phyloP scores from a whole-genome alignment of 2,113 vertebrate species.

The Heptranchias perlo region DNA sequence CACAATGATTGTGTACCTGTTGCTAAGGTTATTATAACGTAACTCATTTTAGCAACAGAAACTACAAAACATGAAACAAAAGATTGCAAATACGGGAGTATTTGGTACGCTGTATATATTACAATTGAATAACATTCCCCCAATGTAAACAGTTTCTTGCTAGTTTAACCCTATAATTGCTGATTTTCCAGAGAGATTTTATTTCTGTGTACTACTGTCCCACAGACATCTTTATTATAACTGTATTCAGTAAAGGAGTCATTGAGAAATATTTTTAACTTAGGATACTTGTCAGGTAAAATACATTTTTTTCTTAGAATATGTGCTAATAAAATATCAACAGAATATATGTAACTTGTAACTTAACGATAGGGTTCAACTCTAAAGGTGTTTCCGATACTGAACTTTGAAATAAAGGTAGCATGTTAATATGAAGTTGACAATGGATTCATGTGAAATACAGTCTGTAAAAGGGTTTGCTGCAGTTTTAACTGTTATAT shows the following conservation, averaged over 20 bases:
- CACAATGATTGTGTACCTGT: neutral
- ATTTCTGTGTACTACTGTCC: conserved; percentile 9
- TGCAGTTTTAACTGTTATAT: conserved; percentile 34
- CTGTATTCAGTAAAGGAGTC: conserved; percentile 6
- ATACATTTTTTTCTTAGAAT: conserved; percentile 25
- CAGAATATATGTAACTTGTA: conserved; percentile 21
- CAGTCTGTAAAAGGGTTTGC: neutral
- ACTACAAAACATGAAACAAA: neutral
- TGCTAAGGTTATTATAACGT: neutral
- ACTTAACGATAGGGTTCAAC: neutral
- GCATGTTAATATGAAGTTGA: conserved; percentile 24
- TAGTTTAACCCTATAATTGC: neutral
- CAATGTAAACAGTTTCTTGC: conserved; percentile 6
- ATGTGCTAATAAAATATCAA: conserved; percentile 3
- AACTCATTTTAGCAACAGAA: neutral
- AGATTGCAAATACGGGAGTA: neutral
- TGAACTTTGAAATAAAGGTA: conserved; percentile 27
- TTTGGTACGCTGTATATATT: conserved; percentile 33
- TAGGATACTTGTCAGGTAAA: conserved; percentile 35
- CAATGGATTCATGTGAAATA: neutral
- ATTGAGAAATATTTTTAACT: conserved; percentile 29
- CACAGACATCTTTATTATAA: conserved; percentile 18
- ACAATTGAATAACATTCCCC: conserved; percentile 29
- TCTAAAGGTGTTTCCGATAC: conserved; percentile 4
- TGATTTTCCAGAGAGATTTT: conserved; percentile 21